A percentile compares a stretch with the other conserved stretches of the same genome.
Evolutionary conservation across 1,140 invertebrate genomes (phyloP).

Genomic region (Proales similis): DNA sequence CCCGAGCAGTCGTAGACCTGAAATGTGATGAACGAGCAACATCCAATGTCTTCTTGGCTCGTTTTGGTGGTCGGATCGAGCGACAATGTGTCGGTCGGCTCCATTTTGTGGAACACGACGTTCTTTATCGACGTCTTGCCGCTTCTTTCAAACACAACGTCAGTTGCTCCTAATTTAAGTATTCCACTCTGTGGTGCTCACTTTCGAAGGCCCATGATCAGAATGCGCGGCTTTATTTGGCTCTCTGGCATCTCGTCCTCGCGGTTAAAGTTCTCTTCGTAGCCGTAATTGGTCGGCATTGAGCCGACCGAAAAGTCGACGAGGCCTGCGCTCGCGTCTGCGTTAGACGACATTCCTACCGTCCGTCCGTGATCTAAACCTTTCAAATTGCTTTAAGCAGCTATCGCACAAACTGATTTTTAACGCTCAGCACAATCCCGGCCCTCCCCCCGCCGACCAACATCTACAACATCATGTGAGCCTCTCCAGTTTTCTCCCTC

Average conservation of each 20-base stretch:
- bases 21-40: conserved; percentile 97
- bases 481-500: too few relatives aligned
- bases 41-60: conserved; percentile 81
- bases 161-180: background rate
- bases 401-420: too few relatives aligned
- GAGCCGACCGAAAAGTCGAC: conserved; percentile 37
- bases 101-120: conserved; percentile 99
- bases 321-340: too few relatives aligned
- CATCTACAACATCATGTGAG: too few relatives aligned
- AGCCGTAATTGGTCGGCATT: conserved; percentile 32
- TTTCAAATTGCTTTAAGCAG: too few relatives aligned
- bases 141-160: conserved; percentile 58
- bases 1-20: conserved; percentile 99
- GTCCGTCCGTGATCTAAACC: too few relatives aligned
- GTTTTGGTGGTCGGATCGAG: conserved; percentile 97
- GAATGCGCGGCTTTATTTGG: conserved; percentile 20
- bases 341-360: too few relatives aligned
- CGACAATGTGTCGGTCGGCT: conserved; percentile 98
- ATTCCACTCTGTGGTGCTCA: background rate
- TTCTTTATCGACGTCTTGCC: conserved; percentile 99
- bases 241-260: conserved; percentile 22
- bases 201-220: conserved; percentile 32
- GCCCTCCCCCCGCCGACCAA: too few relatives aligned
- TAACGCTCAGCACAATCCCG: too few relatives aligned
- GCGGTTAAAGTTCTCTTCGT: conserved; percentile 29